Evolutionary conservation across 2,797 vertebrate species (phyloP).

Genomic region (Coccyzus lansbergi): DNA sequence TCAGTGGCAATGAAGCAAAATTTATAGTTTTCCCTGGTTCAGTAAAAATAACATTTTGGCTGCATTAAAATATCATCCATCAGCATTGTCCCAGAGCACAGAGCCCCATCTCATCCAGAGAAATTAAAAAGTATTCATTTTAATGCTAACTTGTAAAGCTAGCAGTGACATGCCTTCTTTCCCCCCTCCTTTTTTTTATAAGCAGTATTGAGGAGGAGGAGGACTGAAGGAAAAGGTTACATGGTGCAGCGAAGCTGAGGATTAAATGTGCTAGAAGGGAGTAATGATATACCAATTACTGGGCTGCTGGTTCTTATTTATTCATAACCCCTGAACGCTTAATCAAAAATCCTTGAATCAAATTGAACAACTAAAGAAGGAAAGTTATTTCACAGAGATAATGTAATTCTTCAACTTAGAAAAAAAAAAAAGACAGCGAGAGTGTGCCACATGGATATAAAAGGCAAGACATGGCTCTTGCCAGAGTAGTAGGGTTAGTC

Average conservation of each 20-base stretch:
- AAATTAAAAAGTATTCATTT: slow-evolving; percentile 99
- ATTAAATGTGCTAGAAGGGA: slow-evolving; percentile 78
- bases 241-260: slow-evolving; percentile 78
- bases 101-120: slow-evolving; percentile 84
- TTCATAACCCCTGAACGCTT: slow-evolving; percentile 78
- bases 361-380: slow-evolving; percentile 76
- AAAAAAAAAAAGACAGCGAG: neutral
- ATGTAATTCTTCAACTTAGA: slow-evolving; percentile 56
- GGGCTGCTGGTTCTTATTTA: slow-evolving; percentile 77
- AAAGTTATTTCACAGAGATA: slow-evolving; percentile 76
- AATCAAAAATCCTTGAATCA: slow-evolving; percentile 81
- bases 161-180: slow-evolving; percentile 80
- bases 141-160: slow-evolving; percentile 88
- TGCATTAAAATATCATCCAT: slow-evolving; percentile 99
- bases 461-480: neutral
- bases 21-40: slow-evolving; percentile 99
- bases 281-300: slow-evolving; percentile 79
- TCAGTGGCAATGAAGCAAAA: slow-evolving; percentile 99
- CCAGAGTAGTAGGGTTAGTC: slow-evolving; percentile 8
- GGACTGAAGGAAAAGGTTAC: slow-evolving; percentile 77
- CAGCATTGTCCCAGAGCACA: slow-evolving; percentile 91
- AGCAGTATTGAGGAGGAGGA: slow-evolving; percentile 65
- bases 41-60: slow-evolving; percentile 99
- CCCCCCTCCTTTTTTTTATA: slow-evolving; percentile 25
- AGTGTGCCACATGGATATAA: slow-evolving; percentile 39